Evolutionary conservation across 2,113 vertebrate species (phyloP), one percentile per base, ranked within the genome.

Genomic region (Sander lucioperca): DNA sequence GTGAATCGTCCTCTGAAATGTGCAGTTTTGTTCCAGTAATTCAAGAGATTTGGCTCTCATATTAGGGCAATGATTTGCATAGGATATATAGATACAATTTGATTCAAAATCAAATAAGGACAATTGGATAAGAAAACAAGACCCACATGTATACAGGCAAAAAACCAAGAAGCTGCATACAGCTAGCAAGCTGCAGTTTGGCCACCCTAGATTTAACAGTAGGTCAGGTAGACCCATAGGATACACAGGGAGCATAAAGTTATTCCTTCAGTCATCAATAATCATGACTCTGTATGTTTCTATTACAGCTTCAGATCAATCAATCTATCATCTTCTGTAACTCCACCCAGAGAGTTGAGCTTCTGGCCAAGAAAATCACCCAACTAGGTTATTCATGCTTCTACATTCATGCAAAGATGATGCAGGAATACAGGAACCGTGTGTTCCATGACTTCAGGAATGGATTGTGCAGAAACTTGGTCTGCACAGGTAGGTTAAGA

Each of bases 261-360:
- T 10, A n/a, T 16, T 59, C 15, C n/a, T 48, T 59, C 7, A 16
- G 7, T 51, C 8, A 64, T 67, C 4, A 66, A 51, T 67, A 21
- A 33, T 51, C 5, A 36, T 64, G 13, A 27, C 10, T 78, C 8
- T 76, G 0, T 76, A 2, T 68, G 1, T 74, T 68, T 74, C 1
- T 80, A 2, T 77, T 83, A 18, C 77, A 95, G 94, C 92, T 95
- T 63, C 94, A 95, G 90, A 95, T 95, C 82, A 95, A 95, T 74
- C 94, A 95, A 89, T 95, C 94, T 0, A 95, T 95, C 79, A 95
- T 95, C 83, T 95, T 95, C 85, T 95, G 94, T 65, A 95, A 95
- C 91, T 95, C 94, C 45, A 95, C 93, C 45, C 94, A 95, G 88
- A 89, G 94, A 47, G 94, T 95, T 73, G 94, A 95, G 77, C 93